phyloP scores from a whole-genome alignment of 2,888 invertebrate species.

The Empis livida region DNA sequence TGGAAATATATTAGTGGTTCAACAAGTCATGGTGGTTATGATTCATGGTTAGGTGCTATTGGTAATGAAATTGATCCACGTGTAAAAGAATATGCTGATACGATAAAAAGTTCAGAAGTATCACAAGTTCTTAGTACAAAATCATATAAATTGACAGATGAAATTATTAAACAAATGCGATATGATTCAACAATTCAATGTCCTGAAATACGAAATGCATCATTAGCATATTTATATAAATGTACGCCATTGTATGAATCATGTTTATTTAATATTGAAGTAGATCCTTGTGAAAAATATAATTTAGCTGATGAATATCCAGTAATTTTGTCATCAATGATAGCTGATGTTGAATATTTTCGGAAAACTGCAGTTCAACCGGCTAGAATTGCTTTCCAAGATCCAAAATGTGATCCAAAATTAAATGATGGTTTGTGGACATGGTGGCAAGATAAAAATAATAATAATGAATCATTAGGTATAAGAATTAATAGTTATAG shows the following conservation, averaged over 20 bases:
- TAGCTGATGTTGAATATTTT: constrained; percentile 37
- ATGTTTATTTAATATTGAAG: constrained; percentile 38
- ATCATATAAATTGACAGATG: constrained; percentile 9
- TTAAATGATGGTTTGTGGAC: constrained; percentile 45
- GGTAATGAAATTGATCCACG: constrained; percentile 12
- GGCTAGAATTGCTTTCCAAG: constrained; percentile 35
- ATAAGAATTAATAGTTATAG: neutral
- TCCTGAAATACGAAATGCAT: constrained; percentile 4
- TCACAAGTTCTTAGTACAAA: constrained; percentile 15
- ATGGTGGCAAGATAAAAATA: constrained; percentile 43
- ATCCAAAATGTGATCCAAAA: constrained; percentile 41
- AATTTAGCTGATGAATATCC: constrained; percentile 25
- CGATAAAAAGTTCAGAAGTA: constrained; percentile 10
- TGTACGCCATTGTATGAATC: constrained; percentile 28
- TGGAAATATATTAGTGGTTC: constrained; percentile 19
- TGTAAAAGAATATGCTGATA: constrained; percentile 8
- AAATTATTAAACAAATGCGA: constrained; percentile 13
- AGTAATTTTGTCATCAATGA: constrained; percentile 25
- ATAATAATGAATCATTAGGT: neutral
- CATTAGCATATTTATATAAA: constrained; percentile 12
- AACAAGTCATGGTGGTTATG: constrained; percentile 12
- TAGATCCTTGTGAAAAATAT: constrained; percentile 40
- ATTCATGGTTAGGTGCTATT: constrained; percentile 14
- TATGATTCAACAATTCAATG: constrained; percentile 19
- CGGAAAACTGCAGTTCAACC: constrained; percentile 34